Base-by-base conservation (phyloP, 1,140 invertebrate species). In the Chlorops oryzae region DNA sequence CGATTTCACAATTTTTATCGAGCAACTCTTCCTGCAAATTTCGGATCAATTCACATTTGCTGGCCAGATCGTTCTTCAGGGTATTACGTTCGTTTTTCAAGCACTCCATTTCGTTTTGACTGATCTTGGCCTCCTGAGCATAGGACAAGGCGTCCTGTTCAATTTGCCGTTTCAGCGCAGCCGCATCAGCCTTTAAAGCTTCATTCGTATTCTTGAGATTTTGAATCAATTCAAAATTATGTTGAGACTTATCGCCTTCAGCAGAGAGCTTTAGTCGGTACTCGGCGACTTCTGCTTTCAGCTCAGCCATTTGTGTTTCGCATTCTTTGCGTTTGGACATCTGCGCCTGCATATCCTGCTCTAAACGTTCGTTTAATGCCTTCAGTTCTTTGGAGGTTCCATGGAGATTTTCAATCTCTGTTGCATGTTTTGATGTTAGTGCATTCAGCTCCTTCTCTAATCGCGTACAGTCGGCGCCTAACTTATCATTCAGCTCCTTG, bases 1-100 rank as follows among this genome's bases (percentile, higher is more conserved):
- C 67, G 39, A 65, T 68, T 56, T 72, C 70, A 20, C 70, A 65
- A 44, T 66, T 65, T 46, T 71, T 69, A 51, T 72, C 70, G 13
- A 65, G 51, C 21, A 74, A 52, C 52, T 74, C 70, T 39, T 73
- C 70, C 39, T 72, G 63, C 50, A 74, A 57, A 1, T 65, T 61
- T 0, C 59, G 62, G 5, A 71, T 67, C 3, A 68, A 49, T 1
- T 68, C 67, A 40, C 67, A 65, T 45, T 70, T 72, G 51, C 67
- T 68, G 25, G 55, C 61, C 61, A 74, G 58, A 48, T 76, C 74
- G 18, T 63, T 59, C 47, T 71, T 65, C 10, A 76, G 50, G 9
- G 66, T 66, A 28, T 70, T 62, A 10, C 70, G 68, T 52, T 76
- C 69, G 28, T 63, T 58, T 13, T 65, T 63, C 38, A 71, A 41